Conservation (phyloP, 2,888 invertebrate species). For the Molanna angustata region DNA sequence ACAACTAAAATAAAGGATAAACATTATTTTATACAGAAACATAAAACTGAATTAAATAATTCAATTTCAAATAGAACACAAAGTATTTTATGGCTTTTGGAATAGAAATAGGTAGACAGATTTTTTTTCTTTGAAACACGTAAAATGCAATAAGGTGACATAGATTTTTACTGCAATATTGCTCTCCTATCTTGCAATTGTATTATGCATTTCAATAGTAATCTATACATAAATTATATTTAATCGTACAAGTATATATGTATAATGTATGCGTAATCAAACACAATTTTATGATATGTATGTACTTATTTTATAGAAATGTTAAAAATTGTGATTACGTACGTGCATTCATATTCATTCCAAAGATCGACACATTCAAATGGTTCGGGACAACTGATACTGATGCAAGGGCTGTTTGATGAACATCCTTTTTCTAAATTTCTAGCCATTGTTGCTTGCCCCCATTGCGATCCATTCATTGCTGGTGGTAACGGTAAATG, state of each 20-base stretch:
- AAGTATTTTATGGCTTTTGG: no score
- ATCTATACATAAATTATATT: neutral
- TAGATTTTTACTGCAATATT: no score
- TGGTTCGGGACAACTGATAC: slow-evolving; percentile 47
- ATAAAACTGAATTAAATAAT: no score
- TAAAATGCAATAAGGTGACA: no score
- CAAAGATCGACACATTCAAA: slow-evolving; percentile 55
- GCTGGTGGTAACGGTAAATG: slow-evolving; percentile 53
- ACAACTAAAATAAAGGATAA: slow-evolving; percentile 50
- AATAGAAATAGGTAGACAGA: no score
- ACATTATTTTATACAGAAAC: no score
- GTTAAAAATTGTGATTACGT: slow-evolving; percentile 32
- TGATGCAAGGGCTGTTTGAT: slow-evolving; percentile 50
- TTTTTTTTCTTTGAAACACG: no score
- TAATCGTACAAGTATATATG: neutral
- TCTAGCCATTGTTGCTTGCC: slow-evolving; percentile 46
- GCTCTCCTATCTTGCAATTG: no score
- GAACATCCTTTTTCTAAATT: slow-evolving; percentile 53
- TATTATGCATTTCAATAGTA: no score
- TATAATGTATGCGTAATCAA: neutral
- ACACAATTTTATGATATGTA: neutral
- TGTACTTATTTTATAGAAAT: neutral
- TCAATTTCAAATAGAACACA: no score
- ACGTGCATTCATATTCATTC: slow-evolving; percentile 59
- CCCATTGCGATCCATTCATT: slow-evolving; percentile 48